Percentiles rank a stretch among this genome's conserved stretches.
phyloP scores from a whole-genome alignment of 2,797 vertebrate genomes.

The Alauda arvensis region DNA sequence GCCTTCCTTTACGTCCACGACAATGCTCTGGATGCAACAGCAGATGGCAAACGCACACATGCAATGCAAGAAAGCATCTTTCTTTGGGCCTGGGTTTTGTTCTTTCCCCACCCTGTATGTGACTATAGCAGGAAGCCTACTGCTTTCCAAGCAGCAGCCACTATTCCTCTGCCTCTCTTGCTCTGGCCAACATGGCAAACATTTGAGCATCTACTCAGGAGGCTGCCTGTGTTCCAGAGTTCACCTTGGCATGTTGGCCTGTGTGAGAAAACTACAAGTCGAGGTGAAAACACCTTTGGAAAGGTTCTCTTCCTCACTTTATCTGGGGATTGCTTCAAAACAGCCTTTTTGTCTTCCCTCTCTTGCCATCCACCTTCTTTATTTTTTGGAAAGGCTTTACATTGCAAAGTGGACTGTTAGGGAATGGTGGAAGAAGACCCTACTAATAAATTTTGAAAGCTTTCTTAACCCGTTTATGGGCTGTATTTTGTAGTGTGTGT shows the following conservation, averaged over 20 bases:
- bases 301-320: neutral
- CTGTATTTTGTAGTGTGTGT: neutral
- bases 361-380: neutral
- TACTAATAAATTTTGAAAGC: neutral
- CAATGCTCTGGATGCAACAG: conserved; percentile 33
- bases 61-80: conserved; percentile 66
- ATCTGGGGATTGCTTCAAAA: neutral
- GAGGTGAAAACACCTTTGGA: neutral
- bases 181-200: conserved; percentile 30
- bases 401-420: neutral
- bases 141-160: conserved; percentile 77
- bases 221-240: neutral
- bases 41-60: neutral
- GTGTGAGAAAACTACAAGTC: neutral
- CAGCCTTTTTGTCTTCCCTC: neutral
- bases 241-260: neutral
- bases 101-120: rapidly evolving
- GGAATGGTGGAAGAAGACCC: neutral
- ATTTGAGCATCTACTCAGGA: neutral
- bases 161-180: conserved; percentile 42
- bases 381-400: neutral
- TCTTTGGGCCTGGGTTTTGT: conserved; percentile 56
- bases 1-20: conserved; percentile 4
- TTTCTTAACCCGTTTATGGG: neutral
- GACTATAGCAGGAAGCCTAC: conserved; percentile 55